Percentiles rank a stretch among this genome's conserved stretches.
These are phyloP conservation scores for Thaleichthys pacificus DNA, from an alignment of 2,797 vertebrate species.

Conservation along the genomic window DNA sequence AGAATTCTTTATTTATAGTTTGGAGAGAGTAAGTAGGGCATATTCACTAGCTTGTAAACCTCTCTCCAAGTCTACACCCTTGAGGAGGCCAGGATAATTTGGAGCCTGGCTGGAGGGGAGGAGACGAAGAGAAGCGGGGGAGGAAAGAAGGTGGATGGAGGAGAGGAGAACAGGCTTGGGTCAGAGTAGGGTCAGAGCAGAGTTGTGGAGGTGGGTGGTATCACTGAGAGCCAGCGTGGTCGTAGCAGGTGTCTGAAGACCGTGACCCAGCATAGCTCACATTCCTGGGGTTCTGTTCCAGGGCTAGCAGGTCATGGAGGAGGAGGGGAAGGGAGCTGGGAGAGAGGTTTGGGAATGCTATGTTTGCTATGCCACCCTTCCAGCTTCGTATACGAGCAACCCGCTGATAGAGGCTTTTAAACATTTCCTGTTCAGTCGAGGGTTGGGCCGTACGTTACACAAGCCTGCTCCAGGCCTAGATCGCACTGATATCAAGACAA, in stretches of 20 bases:
- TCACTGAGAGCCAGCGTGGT: constrained; percentile 14
- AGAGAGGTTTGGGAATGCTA: constrained; percentile 55
- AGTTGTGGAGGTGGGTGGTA: constrained; percentile 11
- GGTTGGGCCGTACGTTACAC: neutral
- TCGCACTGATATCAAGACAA: too few relatives aligned
- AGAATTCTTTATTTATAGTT: too few relatives aligned
- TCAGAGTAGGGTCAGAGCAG: constrained; percentile 10
- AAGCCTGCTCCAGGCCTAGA: neutral
- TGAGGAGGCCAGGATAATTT: neutral
- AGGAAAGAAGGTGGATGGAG: neutral
- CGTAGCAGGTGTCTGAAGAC: constrained; percentile 64
- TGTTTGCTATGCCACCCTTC: constrained; percentile 33
- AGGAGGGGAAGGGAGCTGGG: constrained; percentile 8
- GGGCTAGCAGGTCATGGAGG: constrained; percentile 39
- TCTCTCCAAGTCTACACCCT: neutral
- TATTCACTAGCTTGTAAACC: neutral
- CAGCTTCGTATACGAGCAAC: constrained; percentile 41
- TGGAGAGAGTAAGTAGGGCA: too few relatives aligned
- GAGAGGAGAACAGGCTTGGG: neutral
- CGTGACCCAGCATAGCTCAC: constrained; percentile 55
- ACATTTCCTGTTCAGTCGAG: constrained; percentile 32
- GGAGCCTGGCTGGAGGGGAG: neutral
- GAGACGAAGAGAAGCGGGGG: neutral
- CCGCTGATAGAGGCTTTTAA: constrained; percentile 53
- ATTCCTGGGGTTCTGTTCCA: constrained; percentile 69